Conservation (phyloP, 2,797 vertebrate species). For the Acanthurus lineatus region DNA sequence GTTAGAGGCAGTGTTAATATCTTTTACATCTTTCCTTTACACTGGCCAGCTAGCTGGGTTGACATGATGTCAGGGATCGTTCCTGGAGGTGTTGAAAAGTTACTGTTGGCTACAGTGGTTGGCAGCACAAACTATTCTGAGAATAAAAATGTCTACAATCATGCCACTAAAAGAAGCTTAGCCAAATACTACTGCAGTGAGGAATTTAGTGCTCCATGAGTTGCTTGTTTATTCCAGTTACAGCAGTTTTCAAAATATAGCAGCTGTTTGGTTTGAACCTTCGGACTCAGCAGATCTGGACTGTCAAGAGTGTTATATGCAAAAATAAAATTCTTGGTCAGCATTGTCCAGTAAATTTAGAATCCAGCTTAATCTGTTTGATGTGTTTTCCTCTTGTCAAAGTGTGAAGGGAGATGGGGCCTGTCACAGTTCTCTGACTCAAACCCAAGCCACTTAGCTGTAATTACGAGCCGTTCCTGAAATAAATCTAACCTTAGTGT, state of each 20-base stretch:
- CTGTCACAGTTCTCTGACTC: constrained; percentile 55
- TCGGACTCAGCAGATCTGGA: constrained; percentile 33
- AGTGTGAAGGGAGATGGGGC: constrained; percentile 58
- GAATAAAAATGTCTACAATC: constrained; percentile 59
- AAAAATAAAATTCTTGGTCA: constrained; percentile 23
- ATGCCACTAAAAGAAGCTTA: constrained; percentile 56
- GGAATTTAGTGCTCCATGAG: constrained; percentile 23
- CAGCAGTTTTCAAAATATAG: constrained; percentile 46
- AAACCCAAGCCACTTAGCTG: constrained; percentile 55
- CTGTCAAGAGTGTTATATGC: constrained; percentile 40
- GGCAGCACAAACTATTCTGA: constrained; percentile 27
- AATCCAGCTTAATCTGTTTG: constrained; percentile 41
- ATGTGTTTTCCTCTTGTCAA: constrained; percentile 49
- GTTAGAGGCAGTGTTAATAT: not conserved
- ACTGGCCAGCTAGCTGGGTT: not conserved
- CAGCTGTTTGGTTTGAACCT: constrained; percentile 47
- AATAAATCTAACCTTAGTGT: constrained; percentile 55
- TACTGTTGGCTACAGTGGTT: constrained; percentile 31
- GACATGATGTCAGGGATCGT: constrained; percentile 2
- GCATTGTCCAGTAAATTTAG: constrained; percentile 31
- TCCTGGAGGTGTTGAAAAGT: constrained; percentile 35
- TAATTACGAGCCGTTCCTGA: constrained; percentile 42
- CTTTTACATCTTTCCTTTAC: constrained; percentile 7
- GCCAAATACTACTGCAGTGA: constrained; percentile 14
- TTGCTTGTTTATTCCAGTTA: constrained; percentile 57